Evolutionary conservation across 2,113 vertebrate species (phyloP).

Genomic region (Heterochromis multidens): DNA sequence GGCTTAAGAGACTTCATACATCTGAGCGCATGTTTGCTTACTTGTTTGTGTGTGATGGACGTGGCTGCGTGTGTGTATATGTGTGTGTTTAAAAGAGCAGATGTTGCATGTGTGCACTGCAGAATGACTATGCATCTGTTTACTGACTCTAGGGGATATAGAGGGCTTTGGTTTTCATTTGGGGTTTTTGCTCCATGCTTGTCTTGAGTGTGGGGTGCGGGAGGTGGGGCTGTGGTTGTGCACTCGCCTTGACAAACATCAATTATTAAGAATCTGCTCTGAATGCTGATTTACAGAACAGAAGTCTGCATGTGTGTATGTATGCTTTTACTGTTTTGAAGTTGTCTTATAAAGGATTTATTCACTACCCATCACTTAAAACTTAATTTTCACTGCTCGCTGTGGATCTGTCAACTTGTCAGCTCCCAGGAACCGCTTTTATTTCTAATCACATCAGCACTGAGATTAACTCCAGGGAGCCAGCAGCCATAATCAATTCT

Average conservation of each 20-base stretch:
- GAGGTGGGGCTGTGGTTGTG: not conserved
- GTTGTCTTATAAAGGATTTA: slow-evolving; percentile 31
- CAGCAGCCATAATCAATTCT: slow-evolving; percentile 55
- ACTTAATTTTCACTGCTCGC: slow-evolving; percentile 23
- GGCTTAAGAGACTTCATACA: not conserved
- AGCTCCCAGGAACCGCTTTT: slow-evolving; percentile 35
- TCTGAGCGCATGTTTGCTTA: not conserved
- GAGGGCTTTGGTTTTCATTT: slow-evolving; percentile 40
- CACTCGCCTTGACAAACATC: slow-evolving; percentile 45
- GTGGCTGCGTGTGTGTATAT: not conserved
- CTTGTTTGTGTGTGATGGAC: not conserved
- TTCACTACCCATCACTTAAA: slow-evolving; percentile 15
- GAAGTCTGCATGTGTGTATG: not conserved
- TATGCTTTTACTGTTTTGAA: slow-evolving; percentile 13
- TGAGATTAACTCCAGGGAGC: slow-evolving; percentile 43
- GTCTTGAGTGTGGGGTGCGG: not conserved
- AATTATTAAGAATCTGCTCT: slow-evolving; percentile 47
- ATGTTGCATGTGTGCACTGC: slow-evolving; percentile 5
- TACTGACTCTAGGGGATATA: not conserved
- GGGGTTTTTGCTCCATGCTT: not conserved
- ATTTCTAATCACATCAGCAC: slow-evolving; percentile 54
- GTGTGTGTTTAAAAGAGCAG: not conserved
- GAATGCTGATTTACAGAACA: slow-evolving; percentile 45
- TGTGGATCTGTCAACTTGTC: slow-evolving; percentile 46
- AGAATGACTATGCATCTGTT: slow-evolving; percentile 39